Conservation (phyloP, 2,888 invertebrate genomes). For the Hypsopygia costalis region DNA sequence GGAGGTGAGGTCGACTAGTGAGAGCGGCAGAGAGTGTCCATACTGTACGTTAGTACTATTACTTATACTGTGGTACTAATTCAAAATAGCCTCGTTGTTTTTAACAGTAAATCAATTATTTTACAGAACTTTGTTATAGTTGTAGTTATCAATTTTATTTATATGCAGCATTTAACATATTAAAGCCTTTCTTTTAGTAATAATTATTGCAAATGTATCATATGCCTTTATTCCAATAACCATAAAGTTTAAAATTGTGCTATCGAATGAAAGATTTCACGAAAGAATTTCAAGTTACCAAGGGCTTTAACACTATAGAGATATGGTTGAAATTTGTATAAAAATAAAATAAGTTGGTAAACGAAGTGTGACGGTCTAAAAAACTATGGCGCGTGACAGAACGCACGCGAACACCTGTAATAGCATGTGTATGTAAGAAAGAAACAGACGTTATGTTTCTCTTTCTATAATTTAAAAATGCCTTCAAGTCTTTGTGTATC, state of each 20-base stretch:
- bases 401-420: slow-evolving; percentile 8
- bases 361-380: slow-evolving; percentile 36
- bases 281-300: slow-evolving; percentile 1
- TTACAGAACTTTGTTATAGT: too few species aligned
- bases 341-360: slow-evolving; percentile 11
- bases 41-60: too few species aligned
- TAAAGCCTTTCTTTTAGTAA: neutral
- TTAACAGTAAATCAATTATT: neutral
- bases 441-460: neutral
- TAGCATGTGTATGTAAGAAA: slow-evolving; percentile 2
- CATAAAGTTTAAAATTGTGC: neutral
- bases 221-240: neutral
- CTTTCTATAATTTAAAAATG: neutral
- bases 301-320: neutral
- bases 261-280: neutral
- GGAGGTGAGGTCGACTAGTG: too few species aligned
- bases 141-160: too few species aligned
- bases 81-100: neutral
- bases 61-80: too few species aligned
- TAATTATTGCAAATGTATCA: neutral
- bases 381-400: slow-evolving; percentile 35
- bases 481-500: neutral
- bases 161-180: too few species aligned
- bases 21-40: too few species aligned
- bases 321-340: slow-evolving; percentile 9